Percentiles rank a stretch among this genome's conserved stretches.
Conservation (phyloP, 2,888 invertebrate genomes). For the Diarsia mendica region DNA sequence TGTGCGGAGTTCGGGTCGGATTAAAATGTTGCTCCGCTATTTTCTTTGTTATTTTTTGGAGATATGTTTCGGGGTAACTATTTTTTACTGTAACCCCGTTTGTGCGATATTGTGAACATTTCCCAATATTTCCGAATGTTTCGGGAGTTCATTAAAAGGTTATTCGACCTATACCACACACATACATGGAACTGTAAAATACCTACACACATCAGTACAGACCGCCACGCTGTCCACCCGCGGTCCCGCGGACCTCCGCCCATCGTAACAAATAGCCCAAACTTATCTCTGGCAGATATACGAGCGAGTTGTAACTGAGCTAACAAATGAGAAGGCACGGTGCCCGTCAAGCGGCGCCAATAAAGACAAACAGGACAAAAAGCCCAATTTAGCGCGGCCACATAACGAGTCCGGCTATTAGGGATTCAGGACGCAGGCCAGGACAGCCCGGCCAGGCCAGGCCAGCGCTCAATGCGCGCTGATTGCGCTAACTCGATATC, state of each 20-base stretch:
- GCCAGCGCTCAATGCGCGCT: conserved; percentile 52
- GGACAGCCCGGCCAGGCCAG: conserved; percentile 7
- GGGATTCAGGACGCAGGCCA: conserved; percentile 54
- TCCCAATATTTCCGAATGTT: not conserved
- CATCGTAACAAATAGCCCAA: conserved; percentile 33
- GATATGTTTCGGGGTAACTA: conserved; percentile 16
- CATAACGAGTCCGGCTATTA: conserved; percentile 60
- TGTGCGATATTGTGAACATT: conserved; percentile 6
- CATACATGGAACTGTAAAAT: not conserved
- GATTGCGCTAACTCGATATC: conserved; percentile 65
- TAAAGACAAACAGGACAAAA: conserved; percentile 60
- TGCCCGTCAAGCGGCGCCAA: conserved; percentile 26
- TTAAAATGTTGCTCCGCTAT: conserved; percentile 40
- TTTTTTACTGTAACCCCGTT: conserved; percentile 7
- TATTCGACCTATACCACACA: not conserved
- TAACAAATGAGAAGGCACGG: conserved; percentile 52
- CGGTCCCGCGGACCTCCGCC: not conserved
- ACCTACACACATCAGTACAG: not conserved
- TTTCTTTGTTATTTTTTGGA: conserved; percentile 33
- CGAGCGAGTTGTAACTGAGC: conserved; percentile 45
- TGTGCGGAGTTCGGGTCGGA: conserved; percentile 33
- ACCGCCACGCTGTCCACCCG: not conserved
- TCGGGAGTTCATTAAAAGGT: not conserved
- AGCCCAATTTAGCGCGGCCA: conserved; percentile 52
- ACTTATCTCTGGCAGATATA: conserved; percentile 43